phyloP scores from a whole-genome alignment of 2,797 vertebrate genomes.

The Gallinago stenura region DNA sequence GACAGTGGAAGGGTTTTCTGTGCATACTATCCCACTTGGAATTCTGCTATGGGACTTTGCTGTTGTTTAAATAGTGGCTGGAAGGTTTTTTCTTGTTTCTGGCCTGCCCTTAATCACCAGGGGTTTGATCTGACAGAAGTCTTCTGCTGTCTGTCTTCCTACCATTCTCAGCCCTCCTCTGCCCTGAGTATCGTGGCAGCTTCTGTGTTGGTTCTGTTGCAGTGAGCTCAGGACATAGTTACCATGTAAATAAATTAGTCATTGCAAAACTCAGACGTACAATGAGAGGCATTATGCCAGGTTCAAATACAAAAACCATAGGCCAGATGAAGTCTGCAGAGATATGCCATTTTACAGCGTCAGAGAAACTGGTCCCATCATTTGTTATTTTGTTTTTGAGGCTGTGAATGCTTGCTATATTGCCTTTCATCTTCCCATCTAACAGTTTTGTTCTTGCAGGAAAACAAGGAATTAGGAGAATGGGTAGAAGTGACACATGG shows the following conservation, averaged over 20 bases:
- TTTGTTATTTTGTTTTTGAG: not conserved
- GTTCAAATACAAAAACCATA: not conserved
- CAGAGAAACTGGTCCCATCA: not conserved
- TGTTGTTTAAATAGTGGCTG: not conserved
- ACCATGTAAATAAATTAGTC: not conserved
- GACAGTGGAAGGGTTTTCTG: not conserved
- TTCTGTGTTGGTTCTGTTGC: not conserved
- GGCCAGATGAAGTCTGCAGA: not conserved
- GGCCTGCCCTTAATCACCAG: not conserved
- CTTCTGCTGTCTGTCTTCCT: not conserved
- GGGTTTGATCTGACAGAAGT: not conserved
- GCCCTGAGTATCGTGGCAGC: not conserved
- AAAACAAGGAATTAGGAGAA: not conserved
- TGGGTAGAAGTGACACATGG: not conserved
- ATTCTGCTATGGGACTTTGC: not conserved
- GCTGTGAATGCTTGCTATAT: not conserved
- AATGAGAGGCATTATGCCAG: not conserved
- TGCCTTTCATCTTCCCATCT: not conserved
- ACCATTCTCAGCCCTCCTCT: not conserved
- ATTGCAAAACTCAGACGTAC: not conserved
- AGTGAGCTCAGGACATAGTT: not conserved
- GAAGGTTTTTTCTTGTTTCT: not conserved
- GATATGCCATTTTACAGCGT: not conserved
- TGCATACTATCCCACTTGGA: not conserved
- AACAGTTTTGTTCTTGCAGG: not conserved